phyloP scores from a whole-genome alignment of 2,113 vertebrate species.

The Zootoca vivipara region DNA sequence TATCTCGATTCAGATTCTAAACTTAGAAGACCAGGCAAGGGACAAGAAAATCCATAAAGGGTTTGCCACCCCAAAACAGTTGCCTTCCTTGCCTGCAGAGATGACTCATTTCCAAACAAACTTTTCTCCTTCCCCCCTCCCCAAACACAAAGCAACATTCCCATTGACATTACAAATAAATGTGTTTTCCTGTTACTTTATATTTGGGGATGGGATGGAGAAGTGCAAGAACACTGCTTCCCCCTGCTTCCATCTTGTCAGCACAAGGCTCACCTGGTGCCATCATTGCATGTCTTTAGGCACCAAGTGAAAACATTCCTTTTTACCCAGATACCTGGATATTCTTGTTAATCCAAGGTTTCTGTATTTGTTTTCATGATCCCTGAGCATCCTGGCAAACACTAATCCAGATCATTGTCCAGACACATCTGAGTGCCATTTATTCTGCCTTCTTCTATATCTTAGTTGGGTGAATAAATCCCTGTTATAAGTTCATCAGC shows the following conservation, averaged over 20 bases:
- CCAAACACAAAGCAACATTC: background rate
- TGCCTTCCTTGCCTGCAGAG: background rate
- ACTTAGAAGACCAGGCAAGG: background rate
- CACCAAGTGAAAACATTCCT: too few species aligned
- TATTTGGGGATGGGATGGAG: background rate
- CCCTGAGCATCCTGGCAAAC: too few species aligned
- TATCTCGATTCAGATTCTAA: conserved; percentile 9
- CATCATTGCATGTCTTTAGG: too few species aligned
- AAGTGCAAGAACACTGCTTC: too few species aligned
- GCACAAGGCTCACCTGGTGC: too few species aligned
- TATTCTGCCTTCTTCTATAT: background rate
- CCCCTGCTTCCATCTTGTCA: too few species aligned
- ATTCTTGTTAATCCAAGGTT: background rate
- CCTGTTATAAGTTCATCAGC: background rate
- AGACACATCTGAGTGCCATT: background rate
- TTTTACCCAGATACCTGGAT: too few species aligned
- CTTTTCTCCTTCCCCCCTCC: background rate
- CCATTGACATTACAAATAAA: background rate
- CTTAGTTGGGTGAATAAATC: too few species aligned
- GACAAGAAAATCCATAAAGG: background rate
- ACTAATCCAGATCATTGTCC: background rate
- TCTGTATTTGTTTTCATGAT: background rate
- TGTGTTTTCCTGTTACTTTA: background rate
- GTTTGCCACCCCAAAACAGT: background rate
- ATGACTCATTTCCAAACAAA: background rate